Base-by-base conservation (phyloP, 2,113 vertebrate species). In the Oceanites oceanicus region DNA sequence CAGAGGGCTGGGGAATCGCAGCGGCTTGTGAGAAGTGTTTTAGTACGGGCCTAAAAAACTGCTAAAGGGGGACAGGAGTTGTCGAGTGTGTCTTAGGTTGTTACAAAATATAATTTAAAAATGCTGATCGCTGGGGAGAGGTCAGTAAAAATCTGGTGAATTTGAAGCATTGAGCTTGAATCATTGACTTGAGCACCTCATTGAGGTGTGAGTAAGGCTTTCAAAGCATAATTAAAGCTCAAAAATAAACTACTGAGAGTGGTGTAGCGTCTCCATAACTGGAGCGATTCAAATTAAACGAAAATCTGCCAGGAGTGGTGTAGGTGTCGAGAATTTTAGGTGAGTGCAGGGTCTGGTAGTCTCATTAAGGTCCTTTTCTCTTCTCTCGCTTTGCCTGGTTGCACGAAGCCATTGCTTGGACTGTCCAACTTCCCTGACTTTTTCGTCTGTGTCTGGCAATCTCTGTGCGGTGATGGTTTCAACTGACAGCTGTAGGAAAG, bases 41-140 rank as follows among this genome's bases (percentile, higher is more conserved):
- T 21, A 3, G 19, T 3, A 5, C 7, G 4, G 27, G 49, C 1
- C 44, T 27, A 2, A n/a, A 13, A 16, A 11, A 2, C 3, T 2
- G 6, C 27, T 25, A 0, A 36, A n/a, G 15, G 23, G 16, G 34
- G 21, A 8, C 29, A 13, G 38, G 34, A 23, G 11, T 13, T 32
- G 53, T 6, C 21, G 19, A 1, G 9, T 8, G 9, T 11, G 44
- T 27, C 30, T 15, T 10, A 6, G 27, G 5, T 9, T n/a, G 42
- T 53, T 49, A 11, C 23, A 27, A 44, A 27, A 47, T 12, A 12
- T 5, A 7, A 40, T 6, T 9, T 10, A 30, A 59, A 5, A 15
- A 0, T 3, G 30, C 10, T 18, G 30, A 2, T 25, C 4, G 0
- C 15, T 5, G 27, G 21, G 44, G 38, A 44, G 44, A 52, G 34